These are phyloP conservation scores for Helicoverpa armigera DNA, from an alignment of 1,140 invertebrate genomes.

Conservation along the genomic window DNA sequence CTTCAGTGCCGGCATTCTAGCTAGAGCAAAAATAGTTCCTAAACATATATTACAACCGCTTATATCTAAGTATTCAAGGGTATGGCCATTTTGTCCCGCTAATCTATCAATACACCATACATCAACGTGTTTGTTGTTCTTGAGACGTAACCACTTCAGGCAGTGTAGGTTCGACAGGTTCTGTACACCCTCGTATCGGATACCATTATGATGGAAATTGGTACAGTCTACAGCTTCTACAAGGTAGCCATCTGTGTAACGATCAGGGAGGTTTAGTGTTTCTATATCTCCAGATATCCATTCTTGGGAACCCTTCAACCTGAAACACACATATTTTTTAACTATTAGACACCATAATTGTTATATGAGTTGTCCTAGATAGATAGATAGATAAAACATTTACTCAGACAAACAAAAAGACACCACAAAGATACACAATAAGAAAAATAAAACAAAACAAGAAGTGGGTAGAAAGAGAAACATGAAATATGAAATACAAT, in stretches of 20 bases:
- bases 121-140: slow-evolving; percentile 79
- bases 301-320: slow-evolving; percentile 68
- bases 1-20: slow-evolving; percentile 76
- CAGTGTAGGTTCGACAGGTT: slow-evolving; percentile 73
- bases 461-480: no score
- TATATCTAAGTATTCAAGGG: slow-evolving; percentile 80
- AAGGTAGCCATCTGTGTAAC: slow-evolving; percentile 72
- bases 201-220: slow-evolving; percentile 75
- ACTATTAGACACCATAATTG: no score
- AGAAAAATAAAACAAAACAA: no score
- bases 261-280: slow-evolving; percentile 70
- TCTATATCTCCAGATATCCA: slow-evolving; percentile 74
- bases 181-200: slow-evolving; percentile 82
- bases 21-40: slow-evolving; percentile 73
- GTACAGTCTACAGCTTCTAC: slow-evolving; percentile 83
- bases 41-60: slow-evolving; percentile 74
- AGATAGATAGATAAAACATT: no score
- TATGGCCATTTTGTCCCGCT: slow-evolving; percentile 72
- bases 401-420: no score
- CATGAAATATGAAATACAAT: no score
- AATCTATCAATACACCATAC: slow-evolving; percentile 83
- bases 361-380: no score
- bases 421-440: no score
- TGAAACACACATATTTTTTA: slow-evolving; percentile 62
- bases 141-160: slow-evolving; percentile 82